A percentile compares a stretch with the other conserved stretches of the same genome.
phyloP scores from a whole-genome alignment of 2,113 vertebrate genomes.

The Rhegmatorhina hoffmannsi region DNA sequence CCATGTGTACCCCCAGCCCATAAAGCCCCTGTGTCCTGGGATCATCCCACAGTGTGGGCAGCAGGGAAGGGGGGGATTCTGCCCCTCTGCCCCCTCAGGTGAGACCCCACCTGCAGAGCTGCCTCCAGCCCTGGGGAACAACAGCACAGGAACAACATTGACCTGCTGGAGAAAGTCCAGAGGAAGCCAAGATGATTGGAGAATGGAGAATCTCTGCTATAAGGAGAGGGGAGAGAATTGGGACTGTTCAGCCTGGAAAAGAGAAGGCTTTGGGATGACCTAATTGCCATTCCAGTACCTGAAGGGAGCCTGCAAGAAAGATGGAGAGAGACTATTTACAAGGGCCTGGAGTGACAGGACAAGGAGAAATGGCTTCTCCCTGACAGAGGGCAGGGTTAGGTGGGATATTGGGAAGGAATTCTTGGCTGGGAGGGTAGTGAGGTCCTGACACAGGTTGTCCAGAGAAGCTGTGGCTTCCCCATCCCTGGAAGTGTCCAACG shows the following conservation, averaged over 20 bases:
- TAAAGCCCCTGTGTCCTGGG: neutral
- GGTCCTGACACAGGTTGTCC: accelerated
- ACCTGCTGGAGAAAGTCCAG: neutral
- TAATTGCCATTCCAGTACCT: neutral
- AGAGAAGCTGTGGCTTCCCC: neutral
- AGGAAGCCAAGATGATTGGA: neutral
- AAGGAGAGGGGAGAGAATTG: neutral
- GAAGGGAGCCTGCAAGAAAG: neutral
- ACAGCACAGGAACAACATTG: neutral
- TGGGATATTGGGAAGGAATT: neutral
- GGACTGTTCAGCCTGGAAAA: neutral
- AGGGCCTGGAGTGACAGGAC: neutral
- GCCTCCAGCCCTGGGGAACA: neutral
- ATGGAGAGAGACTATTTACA: neutral
- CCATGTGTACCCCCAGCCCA: neutral
- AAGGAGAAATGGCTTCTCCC: neutral
- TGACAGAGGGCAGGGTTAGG: neutral
- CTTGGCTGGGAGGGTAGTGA: accelerated
- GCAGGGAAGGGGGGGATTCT: neutral
- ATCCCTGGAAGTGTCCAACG: neutral
- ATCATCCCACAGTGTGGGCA: neutral
- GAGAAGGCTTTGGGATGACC: neutral
- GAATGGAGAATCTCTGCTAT: neutral
- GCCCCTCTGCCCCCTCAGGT: neutral
- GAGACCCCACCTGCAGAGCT: neutral